These are phyloP conservation scores for Potorous gilbertii DNA, from an alignment of 2,797 vertebrate genomes.

Conservation along the genomic window DNA sequence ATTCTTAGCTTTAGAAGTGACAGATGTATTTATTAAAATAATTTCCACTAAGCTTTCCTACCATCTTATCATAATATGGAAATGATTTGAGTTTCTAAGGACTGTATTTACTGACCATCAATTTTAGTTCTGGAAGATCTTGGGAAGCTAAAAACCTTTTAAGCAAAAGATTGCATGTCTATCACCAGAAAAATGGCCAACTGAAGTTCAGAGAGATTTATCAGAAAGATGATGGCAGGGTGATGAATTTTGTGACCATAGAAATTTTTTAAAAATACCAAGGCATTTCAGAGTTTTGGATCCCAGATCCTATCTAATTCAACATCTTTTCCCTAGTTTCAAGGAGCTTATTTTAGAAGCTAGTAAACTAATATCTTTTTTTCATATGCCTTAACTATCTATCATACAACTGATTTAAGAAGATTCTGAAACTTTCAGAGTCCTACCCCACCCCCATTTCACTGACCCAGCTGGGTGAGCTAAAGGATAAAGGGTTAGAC, in stretches of 20 bases:
- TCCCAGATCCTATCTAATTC: not conserved
- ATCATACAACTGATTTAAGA: not conserved
- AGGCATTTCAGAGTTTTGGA: not conserved
- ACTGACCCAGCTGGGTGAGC: no score
- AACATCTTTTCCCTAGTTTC: not conserved
- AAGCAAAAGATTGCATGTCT: not conserved
- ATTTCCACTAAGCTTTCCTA: not conserved
- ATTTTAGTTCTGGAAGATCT: not conserved
- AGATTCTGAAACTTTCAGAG: not conserved
- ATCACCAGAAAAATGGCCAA: no score
- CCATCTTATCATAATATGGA: not conserved
- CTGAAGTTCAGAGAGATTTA: no score
- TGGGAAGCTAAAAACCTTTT: not conserved
- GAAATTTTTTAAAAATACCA: not conserved
- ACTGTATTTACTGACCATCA: not conserved
- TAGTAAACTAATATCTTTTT: not conserved
- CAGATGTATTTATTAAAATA: not conserved
- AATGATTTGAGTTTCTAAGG: not conserved
- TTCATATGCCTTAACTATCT: not conserved
- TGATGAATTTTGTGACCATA: not conserved
- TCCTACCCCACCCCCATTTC: not conserved
- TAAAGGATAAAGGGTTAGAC: not conserved
- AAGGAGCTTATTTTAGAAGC: not conserved
- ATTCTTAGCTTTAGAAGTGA: slow-evolving; percentile 5
- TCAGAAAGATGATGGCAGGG: not conserved